phyloP scores from a whole-genome alignment of 2,797 vertebrate species.

The Anas georgica region DNA sequence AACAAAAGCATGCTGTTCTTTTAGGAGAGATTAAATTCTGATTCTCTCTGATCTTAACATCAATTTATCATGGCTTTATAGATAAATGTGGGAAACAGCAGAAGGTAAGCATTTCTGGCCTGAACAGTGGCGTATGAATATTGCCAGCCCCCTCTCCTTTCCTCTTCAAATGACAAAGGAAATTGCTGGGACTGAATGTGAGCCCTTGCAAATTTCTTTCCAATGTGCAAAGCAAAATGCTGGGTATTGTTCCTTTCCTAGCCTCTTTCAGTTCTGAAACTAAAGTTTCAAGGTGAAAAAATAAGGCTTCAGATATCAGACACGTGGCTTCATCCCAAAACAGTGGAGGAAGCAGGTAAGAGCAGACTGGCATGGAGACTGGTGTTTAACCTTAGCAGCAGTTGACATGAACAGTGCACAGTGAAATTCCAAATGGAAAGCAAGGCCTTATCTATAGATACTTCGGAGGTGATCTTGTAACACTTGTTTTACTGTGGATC shows the following conservation, averaged over 20 bases:
- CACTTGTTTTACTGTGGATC: not conserved
- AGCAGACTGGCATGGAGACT: not conserved
- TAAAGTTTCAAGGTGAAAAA: not conserved
- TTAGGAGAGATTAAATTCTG: not conserved
- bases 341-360: rapidly evolving
- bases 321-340: not conserved
- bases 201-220: not conserved
- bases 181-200: not conserved
- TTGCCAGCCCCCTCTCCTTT: not conserved
- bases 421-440: not conserved
- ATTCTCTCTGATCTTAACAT: not conserved
- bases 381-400: not conserved
- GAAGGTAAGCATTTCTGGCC: not conserved
- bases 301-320: not conserved
- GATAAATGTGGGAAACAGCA: not conserved
- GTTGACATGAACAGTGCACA: not conserved
- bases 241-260: not conserved
- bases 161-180: not conserved
- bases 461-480: not conserved
- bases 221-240: not conserved
- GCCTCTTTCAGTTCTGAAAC: not conserved
- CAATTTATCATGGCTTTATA: rapidly evolving
- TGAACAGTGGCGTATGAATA: not conserved
- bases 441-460: not conserved
- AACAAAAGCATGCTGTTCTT: not conserved